Percentiles rank a stretch among this genome's conserved stretches.
Conservation (phyloP, 2,888 invertebrate genomes). For the Phengaris alcon region DNA sequence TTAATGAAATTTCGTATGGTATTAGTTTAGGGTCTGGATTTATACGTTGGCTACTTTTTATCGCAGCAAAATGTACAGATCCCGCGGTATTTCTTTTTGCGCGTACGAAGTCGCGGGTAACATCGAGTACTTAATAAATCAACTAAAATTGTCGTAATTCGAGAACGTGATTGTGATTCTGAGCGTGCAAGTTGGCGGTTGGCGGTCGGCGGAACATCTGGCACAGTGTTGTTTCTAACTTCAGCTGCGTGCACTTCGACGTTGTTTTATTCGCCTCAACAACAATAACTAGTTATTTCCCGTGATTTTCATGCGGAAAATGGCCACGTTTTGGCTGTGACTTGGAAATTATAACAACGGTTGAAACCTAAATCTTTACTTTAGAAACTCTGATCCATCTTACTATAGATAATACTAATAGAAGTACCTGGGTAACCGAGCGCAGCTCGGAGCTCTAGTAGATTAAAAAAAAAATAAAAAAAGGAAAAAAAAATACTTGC, state of each 20-base stretch:
- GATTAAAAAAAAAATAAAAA: too few species aligned
- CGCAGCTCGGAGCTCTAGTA: too few species aligned
- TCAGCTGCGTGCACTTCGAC: constrained; percentile 49
- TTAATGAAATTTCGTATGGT: too few species aligned
- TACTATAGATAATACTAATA: too few species aligned
- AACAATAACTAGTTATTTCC: constrained; percentile 44
- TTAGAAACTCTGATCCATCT: too few species aligned
- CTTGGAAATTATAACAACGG: not conserved
- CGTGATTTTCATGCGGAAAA: not conserved
- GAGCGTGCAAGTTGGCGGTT: constrained; percentile 46
- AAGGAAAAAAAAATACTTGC: too few species aligned
- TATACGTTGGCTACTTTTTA: too few species aligned
- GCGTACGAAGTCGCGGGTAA: too few species aligned
- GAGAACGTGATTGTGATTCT: constrained; percentile 42
- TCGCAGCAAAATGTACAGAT: too few species aligned
- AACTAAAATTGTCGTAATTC: constrained; percentile 30
- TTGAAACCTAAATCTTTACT: not conserved
- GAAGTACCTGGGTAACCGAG: too few species aligned
- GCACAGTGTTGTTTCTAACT: constrained; percentile 53
- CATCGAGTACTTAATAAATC: not conserved
- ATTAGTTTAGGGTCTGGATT: too few species aligned
- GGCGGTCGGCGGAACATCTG: constrained; percentile 52
- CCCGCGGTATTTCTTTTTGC: too few species aligned
- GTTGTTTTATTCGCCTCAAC: constrained; percentile 51
- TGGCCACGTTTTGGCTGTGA: not conserved